These are phyloP conservation scores for Akabosia matsudoensis DNA, from an alignment of 1,140 invertebrate species.

Conservation along the genomic window DNA sequence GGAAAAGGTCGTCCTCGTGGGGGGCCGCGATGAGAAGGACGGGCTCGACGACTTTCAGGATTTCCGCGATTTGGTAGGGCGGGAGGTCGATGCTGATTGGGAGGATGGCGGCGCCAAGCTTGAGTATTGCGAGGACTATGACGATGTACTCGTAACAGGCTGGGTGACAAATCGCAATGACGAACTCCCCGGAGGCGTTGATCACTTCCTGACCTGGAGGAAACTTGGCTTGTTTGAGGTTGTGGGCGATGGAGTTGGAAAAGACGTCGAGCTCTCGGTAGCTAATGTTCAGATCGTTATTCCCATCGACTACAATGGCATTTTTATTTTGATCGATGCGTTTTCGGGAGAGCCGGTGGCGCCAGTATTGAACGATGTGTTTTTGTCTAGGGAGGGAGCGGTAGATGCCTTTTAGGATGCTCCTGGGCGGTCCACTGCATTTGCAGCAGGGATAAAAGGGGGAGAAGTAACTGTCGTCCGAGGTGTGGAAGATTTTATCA, in stretches of 20 bases:
- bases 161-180: constrained; percentile 31
- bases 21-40: background rate
- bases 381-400: background rate
- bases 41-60: background rate
- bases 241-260: background rate
- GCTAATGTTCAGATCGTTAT: background rate
- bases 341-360: background rate
- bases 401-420: background rate
- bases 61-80: background rate
- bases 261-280: constrained; percentile 9
- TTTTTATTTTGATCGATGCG: background rate
- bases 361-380: background rate
- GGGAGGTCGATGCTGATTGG: constrained; percentile 56
- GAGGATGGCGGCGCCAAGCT: constrained; percentile 74
- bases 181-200: constrained; percentile 16
- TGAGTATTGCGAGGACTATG: constrained; percentile 59
- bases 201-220: background rate
- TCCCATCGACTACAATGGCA: background rate
- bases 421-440: background rate
- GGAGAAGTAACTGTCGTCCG: too few species aligned
- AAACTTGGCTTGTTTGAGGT: background rate
- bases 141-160: constrained; percentile 27
- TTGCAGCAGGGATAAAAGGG: too few species aligned
- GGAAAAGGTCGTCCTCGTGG: background rate
- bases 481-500: too few species aligned